Base-by-base conservation (phyloP, 2,113 vertebrate genomes). In the Clarias macrocephalus region DNA sequence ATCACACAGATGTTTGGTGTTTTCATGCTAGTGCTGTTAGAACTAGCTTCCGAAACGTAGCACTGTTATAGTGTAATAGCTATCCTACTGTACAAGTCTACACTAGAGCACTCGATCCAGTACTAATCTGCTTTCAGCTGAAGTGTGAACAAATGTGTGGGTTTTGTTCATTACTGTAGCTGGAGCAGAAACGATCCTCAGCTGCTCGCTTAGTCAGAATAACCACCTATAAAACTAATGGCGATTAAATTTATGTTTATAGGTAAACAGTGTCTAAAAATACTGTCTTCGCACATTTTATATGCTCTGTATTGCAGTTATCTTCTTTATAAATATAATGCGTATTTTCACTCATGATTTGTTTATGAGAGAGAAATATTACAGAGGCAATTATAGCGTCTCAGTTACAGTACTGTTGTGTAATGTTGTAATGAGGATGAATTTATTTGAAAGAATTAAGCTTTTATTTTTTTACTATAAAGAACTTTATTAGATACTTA, bases 331-430 rank as follows among this genome's bases (percentile, higher is more conserved):
- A 73, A 52, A 59, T 30, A 66, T 19, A 56, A 75, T 52, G 57
- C 89, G 72, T 80, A 57, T 86, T 85, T 87, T 59, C 5, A 30
- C 56, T 87, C 30, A 19, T 57, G 42, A 56, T 85, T 84, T 70
- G 19, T 83, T 89, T 77, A 76, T 59, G 48, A 81, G 52, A 79
- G 59, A 60, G 59, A 65, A 65, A 63, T 30, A 48, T 48, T 48
- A 48, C 7, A 65, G 48, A 76, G 16, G 28, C 48, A 56, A 23
- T 62, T 57, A 28, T 54, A 66, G 48, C 42, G 15, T 48, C 19
- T 73, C 70, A 21, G 33, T 42, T 23, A 2, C 33, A 37, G 33
- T 37, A 73, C 37, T 9, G 1, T 72, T 72, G 15, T 37, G 68
- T 9, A 16, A 16, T 70, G 68, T 70, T 37, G 33, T 33, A 37